These are phyloP conservation scores for Grantiella picta DNA, from an alignment of 2,113 vertebrate species.

Conservation along the genomic window DNA sequence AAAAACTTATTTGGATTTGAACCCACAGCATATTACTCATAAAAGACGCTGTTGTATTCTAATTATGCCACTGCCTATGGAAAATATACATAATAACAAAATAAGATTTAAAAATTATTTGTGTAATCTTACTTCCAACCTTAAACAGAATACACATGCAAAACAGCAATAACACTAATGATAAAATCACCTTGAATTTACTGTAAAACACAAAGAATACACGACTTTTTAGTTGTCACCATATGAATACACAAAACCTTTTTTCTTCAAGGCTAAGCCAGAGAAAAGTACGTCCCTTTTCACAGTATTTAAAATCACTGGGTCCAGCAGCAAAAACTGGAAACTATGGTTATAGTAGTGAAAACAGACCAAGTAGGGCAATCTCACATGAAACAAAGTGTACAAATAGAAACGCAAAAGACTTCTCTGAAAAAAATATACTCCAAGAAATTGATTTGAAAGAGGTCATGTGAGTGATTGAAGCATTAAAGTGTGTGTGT, in stretches of 20 bases:
- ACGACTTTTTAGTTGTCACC: not conserved
- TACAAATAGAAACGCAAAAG: too few relatives aligned
- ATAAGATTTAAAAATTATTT: not conserved
- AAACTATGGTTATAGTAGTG: too few relatives aligned
- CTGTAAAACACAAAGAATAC: slow-evolving; percentile 15
- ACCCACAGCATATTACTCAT: not conserved
- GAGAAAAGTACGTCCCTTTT: not conserved
- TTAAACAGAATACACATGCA: not conserved
- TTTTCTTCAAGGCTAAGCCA: not conserved
- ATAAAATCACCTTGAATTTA: slow-evolving; percentile 47
- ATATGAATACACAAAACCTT: not conserved
- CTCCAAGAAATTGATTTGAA: too few relatives aligned
- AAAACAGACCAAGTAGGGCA: too few relatives aligned
- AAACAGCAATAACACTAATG: not conserved
- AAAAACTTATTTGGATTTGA: not conserved
- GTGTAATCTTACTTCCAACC: not conserved
- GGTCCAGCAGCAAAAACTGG: too few relatives aligned
- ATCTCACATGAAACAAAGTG: too few relatives aligned
- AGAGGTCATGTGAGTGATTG: too few relatives aligned
- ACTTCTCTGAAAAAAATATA: too few relatives aligned
- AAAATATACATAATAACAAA: not conserved
- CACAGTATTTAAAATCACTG: too few relatives aligned
- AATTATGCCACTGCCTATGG: not conserved
- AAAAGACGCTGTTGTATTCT: not conserved
- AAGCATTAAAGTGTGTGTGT: too few relatives aligned